Percentiles rank a stretch among this genome's conserved stretches.
phyloP scores from a whole-genome alignment of 1,140 invertebrate genomes.

The Drosophila hydei region DNA sequence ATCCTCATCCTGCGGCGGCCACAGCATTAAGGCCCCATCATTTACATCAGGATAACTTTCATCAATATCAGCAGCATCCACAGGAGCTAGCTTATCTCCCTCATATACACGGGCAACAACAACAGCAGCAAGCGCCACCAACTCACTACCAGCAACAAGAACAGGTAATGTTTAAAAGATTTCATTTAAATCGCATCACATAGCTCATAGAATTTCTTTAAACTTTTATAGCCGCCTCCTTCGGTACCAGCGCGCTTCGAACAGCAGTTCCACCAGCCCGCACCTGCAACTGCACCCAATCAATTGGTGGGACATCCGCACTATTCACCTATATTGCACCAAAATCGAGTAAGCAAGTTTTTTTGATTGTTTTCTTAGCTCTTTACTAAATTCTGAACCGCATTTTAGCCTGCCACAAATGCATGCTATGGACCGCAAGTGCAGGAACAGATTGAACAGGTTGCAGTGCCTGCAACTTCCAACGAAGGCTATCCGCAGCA shows the following conservation, averaged over 20 bases:
- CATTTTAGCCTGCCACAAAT: slow-evolving; percentile 24
- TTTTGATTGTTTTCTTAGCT: background rate
- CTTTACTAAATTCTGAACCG: background rate
- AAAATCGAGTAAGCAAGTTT: slow-evolving; percentile 16
- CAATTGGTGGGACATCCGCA: slow-evolving; percentile 23
- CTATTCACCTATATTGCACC: slow-evolving; percentile 16
- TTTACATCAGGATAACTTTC: slow-evolving; percentile 44
- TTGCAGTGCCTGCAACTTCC: background rate
- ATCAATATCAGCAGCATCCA: slow-evolving; percentile 63
- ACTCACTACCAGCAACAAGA: slow-evolving; percentile 32
- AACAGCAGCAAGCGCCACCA: slow-evolving; percentile 30
- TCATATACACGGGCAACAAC: slow-evolving; percentile 9
- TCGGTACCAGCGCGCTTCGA: slow-evolving; percentile 27
- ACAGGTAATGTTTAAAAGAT: slow-evolving; percentile 29
- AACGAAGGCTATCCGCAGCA: slow-evolving; percentile 13
- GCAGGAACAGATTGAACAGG: slow-evolving; percentile 25
- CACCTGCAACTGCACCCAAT: slow-evolving; percentile 15
- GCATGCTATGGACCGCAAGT: slow-evolving; percentile 24
- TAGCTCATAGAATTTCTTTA: background rate
- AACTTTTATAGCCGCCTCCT: slow-evolving; percentile 17
- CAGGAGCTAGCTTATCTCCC: slow-evolving; percentile 33
- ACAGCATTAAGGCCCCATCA: slow-evolving; percentile 11
- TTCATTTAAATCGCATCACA: background rate
- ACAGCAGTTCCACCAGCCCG: slow-evolving; percentile 10
- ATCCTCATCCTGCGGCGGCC: slow-evolving; percentile 12